Base-by-base conservation (phyloP, 2,888 invertebrate species). In the Andrena fulva region DNA sequence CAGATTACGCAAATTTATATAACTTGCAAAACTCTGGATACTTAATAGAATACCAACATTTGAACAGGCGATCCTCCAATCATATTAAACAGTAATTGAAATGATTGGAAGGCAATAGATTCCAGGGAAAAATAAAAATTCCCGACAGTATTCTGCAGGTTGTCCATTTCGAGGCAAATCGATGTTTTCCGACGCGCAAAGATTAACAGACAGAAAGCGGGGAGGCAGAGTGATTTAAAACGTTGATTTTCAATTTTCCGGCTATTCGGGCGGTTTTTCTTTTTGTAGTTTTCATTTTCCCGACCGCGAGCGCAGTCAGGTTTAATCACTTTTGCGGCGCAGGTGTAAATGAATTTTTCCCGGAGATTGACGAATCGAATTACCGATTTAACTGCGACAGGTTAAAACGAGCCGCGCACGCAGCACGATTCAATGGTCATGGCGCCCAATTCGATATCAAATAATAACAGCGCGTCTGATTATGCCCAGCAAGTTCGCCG, bases 181-280 rank as follows among this genome's bases (percentile, higher is more conserved):
- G 35, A 56, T 56, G 68, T 68, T 64, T 50, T n/a, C 52, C 68
- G 27, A 12, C 52, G 69, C 54, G 72, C 31, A 68, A 78, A 80
- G 72, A 80, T 80, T 79, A 79, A 78, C 80, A 67, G 80, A 79
- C 80, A 79, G 79, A 80, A 80, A 72, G 67, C 79, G 63, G 42
- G n/a, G 52, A 35, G 33, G 79, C 59, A 69, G 80, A 79, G 80
- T 80, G 80, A 80, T 80, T 80, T 80, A 80, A 80, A 80, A 79
- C 80, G 80, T 80, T 80, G 80, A 80, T 80, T 80, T 80, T 79
- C 80, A 80, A 80, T 80, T 80, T 80, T 80, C 79, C 59, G 79
- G 72, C 63, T 62, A 72, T 79, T 63, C 79, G 72, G 20, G 20
- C 72, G 80, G 68, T 80, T 80, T 42, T 42, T 29, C 20, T 20